Evolutionary conservation across 2,797 vertebrate genomes (phyloP).

Genomic region (Squalus acanthias): DNA sequence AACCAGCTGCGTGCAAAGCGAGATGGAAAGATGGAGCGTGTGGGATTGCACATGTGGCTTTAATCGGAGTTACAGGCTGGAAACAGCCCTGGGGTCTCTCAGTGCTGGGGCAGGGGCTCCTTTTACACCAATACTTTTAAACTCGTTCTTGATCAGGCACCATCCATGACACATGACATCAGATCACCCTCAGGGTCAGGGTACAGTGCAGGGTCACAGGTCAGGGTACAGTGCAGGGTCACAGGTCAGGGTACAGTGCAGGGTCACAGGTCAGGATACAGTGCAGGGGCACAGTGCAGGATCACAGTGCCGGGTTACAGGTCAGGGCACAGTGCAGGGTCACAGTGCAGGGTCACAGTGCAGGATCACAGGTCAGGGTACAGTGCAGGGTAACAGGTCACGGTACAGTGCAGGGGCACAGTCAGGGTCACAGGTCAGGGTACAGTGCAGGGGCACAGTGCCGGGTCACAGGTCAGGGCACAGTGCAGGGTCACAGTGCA

Average conservation of each 20-base stretch:
- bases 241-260: not conserved
- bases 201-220: not conserved
- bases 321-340: no score
- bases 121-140: not conserved
- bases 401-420: no score
- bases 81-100: not conserved
- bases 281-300: no score
- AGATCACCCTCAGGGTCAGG: not conserved
- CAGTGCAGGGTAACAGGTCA: no score
- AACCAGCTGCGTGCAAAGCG: slow-evolving; percentile 19
- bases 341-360: no score
- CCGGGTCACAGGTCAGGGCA: not conserved
- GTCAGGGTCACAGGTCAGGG: not conserved
- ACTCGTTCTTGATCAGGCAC: not conserved
- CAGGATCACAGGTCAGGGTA: no score
- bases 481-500: no score
- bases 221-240: not conserved
- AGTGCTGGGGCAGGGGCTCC: not conserved
- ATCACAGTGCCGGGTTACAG: no score
- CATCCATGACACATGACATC: not conserved
- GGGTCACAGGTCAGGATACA: not conserved
- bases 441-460: not conserved
- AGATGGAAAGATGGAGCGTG: slow-evolving; percentile 14
- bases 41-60: slow-evolving; percentile 1
- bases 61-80: not conserved